Conservation (phyloP, 2,113 vertebrate species). For the Herpetotheres cachinnans region DNA sequence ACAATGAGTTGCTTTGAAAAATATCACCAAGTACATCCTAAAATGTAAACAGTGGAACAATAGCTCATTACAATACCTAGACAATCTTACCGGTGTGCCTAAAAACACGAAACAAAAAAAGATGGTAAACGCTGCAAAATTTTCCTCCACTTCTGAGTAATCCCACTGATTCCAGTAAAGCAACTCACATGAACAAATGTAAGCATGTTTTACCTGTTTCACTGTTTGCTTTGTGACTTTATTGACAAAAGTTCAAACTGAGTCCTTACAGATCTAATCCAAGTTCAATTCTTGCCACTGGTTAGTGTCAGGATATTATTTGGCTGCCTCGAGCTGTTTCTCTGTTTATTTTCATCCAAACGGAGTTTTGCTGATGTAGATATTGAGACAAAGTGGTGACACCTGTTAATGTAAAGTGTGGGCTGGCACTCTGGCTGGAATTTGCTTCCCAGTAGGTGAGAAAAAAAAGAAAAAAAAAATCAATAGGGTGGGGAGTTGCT, state of each 20-base stretch:
- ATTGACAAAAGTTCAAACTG: neutral
- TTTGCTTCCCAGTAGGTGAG: neutral
- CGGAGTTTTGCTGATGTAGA: neutral
- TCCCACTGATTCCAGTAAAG: neutral
- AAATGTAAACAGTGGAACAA: neutral
- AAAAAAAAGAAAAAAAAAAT: neutral
- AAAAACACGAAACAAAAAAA: neutral
- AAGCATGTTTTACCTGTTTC: neutral
- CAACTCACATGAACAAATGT: neutral
- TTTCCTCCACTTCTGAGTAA: neutral
- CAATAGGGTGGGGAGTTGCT: neutral
- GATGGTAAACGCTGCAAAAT: neutral
- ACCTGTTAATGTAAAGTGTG: neutral
- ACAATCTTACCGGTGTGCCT: accelerated
- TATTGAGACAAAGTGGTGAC: neutral
- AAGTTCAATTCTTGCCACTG: neutral
- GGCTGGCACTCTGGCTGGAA: neutral
- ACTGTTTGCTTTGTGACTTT: neutral
- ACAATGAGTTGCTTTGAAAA: neutral
- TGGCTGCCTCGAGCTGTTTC: neutral
- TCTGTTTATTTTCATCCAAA: neutral
- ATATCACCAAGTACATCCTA: neutral
- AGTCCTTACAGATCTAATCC: neutral
- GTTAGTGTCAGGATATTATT: neutral
- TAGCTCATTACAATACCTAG: neutral